Base-by-base conservation (phyloP, 2,888 invertebrate species). In the Gymnocheta viridis region DNA sequence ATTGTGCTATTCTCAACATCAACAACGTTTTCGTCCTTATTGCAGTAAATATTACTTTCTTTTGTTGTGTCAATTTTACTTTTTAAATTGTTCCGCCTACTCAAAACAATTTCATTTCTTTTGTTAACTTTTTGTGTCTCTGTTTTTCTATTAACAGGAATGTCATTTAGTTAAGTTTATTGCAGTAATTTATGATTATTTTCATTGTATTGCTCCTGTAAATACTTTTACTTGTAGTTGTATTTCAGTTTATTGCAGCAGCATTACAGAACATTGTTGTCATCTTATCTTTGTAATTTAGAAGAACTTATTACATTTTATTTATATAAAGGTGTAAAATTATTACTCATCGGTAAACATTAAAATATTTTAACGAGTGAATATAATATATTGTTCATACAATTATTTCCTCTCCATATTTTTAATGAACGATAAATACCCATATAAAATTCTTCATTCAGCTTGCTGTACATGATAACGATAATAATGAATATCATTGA, bases 111-210 rank as follows among this genome's bases (percentile, higher is more conserved):
- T 60, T 47, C 6, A 9, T 41, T 54, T 35, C 22, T 22, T n/a
- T 35, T 83, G 51, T 24, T 62, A 83, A 62, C 60, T 81, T 83
- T 82, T n/a, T n/a, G n/a, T n/a, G n/a, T n/a, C n/a, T n/a, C n/a
- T n/a, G 17, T 17, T 35, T 47, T 58, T 47, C 62, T 44, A 17
- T 62, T 70, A 73, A 69, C 27, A 70, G 78, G 74, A 78, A 69
- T 81, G 24, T 35, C 56, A 56, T 78, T 60, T 74, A 77, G 51
- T 24, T 62, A 83, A 62, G 64, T 81, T 83, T 82, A 82, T 80
- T 69, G 77, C 73, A 66, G 58, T 58, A 73, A 44, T 58, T 58
- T 70, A 29, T 56, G 41, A 29, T 14, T 7, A 38, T 54, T 69
- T 51, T 7, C 24, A 6, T 56, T 54, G 44, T 1, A 5, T 38